Percentiles rank a stretch among this genome's conserved stretches.
Evolutionary conservation across 2,797 vertebrate genomes (phyloP).

Genomic region (Myotis vivesi): DNA sequence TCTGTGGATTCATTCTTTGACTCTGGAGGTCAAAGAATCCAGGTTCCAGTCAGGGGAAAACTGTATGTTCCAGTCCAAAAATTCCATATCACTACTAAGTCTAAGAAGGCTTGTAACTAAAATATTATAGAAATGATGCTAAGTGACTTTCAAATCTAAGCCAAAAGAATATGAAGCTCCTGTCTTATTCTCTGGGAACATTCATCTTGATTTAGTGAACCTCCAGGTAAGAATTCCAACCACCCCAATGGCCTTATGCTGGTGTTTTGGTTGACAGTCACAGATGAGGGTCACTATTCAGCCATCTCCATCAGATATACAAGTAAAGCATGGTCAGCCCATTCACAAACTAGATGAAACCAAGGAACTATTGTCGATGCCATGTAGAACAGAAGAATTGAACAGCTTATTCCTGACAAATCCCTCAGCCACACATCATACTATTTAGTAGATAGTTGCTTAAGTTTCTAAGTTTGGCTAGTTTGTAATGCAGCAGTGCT

Average conservation of each 20-base stretch:
- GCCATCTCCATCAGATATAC: not conserved
- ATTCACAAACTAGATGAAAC: not conserved
- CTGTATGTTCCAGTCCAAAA: too few relatives aligned
- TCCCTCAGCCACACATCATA: not conserved
- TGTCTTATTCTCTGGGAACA: not conserved
- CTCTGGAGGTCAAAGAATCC: too few relatives aligned
- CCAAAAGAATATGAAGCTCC: not conserved
- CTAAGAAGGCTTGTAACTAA: not conserved
- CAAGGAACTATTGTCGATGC: not conserved
- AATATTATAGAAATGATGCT: not conserved
- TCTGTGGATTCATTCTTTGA: too few relatives aligned
- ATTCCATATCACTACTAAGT: not conserved
- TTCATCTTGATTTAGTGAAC: not conserved
- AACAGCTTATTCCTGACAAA: not conserved
- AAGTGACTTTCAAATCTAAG: not conserved
- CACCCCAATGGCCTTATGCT: not conserved
- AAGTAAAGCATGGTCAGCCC: not conserved
- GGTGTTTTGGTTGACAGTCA: not conserved
- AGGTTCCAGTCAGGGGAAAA: too few relatives aligned
- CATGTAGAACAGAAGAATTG: not conserved
- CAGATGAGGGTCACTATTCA: not conserved
- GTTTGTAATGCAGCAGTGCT: not conserved
- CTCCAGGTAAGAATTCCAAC: not conserved
- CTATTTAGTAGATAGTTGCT: not conserved
- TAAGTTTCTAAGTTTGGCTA: not conserved